These are phyloP conservation scores for Henicopernis longicauda DNA, from an alignment of 2,113 vertebrate genomes.

Conservation along the genomic window DNA sequence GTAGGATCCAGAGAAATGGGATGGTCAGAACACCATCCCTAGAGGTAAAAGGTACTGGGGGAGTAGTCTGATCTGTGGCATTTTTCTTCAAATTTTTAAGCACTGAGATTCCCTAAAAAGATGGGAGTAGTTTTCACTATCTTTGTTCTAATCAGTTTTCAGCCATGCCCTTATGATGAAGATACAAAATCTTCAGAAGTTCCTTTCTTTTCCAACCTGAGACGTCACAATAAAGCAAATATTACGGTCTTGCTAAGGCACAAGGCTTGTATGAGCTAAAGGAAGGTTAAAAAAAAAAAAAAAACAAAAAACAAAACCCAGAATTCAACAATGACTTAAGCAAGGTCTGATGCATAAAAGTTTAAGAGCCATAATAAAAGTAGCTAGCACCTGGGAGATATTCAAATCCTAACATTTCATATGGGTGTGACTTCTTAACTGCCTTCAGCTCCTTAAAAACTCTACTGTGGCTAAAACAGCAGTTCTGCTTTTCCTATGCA, in stretches of 20 bases:
- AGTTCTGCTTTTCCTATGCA: fast-evolving
- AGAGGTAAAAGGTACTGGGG: neutral
- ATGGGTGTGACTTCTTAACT: neutral
- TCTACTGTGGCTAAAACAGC: neutral
- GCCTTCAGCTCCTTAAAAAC: neutral
- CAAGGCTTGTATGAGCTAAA: neutral
- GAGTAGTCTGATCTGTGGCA: neutral
- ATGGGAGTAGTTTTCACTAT: neutral
- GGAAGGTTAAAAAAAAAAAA: neutral
- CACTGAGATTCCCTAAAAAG: neutral
- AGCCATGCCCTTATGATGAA: neutral
- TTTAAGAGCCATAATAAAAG: neutral
- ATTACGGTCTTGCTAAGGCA: neutral
- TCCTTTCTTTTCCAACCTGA: neutral
- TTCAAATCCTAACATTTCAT: neutral
- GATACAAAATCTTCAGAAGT: neutral
- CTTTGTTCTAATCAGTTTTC: neutral
- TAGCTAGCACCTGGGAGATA: neutral
- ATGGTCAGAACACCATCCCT: neutral
- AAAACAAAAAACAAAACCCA: neutral
- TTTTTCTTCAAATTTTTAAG: neutral
- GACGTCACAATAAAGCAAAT: neutral
- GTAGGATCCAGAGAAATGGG: neutral
- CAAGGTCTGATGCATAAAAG: neutral
- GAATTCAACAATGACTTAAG: neutral